Evolutionary conservation across 2,113 vertebrate genomes (phyloP).

Genomic region (Nettapus auritus): DNA sequence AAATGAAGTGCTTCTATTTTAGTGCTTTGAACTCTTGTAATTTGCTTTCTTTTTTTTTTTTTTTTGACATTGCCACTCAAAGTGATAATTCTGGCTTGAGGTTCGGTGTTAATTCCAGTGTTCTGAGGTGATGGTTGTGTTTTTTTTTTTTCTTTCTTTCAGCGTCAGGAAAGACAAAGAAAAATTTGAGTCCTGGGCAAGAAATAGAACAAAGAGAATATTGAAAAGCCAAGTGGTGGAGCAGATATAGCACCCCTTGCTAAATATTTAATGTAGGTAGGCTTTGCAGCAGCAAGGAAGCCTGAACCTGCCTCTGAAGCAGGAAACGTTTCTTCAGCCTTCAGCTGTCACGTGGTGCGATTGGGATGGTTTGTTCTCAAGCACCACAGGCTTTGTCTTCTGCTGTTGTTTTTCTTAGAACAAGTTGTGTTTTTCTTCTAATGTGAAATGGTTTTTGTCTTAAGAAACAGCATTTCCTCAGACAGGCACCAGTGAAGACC

Average conservation of each 20-base stretch:
- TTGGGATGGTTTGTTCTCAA: not conserved
- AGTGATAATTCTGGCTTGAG: conserved; percentile 19
- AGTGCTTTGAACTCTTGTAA: not conserved
- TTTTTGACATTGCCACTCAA: not conserved
- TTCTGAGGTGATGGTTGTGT: not conserved
- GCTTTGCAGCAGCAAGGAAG: not conserved
- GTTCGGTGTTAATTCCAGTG: not conserved
- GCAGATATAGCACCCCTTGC: conserved; percentile 4
- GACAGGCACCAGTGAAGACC: not conserved
- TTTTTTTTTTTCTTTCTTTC: conserved; percentile 50
- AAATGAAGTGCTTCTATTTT: conserved; percentile 9
- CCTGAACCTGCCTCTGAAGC: not conserved
- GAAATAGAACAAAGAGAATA: conserved; percentile 41
- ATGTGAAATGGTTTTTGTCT: not conserved
- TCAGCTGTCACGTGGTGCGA: not conserved
- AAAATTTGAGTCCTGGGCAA: conserved; percentile 21
- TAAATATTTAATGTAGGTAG: conserved; percentile 44
- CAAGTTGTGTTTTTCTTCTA: not conserved
- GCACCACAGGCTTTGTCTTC: not conserved
- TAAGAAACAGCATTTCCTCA: not conserved
- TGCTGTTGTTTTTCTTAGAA: not conserved
- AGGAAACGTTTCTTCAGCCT: not conserved
- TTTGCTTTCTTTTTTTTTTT: not conserved
- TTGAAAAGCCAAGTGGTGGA: not conserved
- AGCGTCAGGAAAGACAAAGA: conserved; percentile 32